A percentile compares a stretch with the other conserved stretches of the same genome.
phyloP scores from a whole-genome alignment of 2,113 vertebrate species.

The Brachyhypopomus gauderio region DNA sequence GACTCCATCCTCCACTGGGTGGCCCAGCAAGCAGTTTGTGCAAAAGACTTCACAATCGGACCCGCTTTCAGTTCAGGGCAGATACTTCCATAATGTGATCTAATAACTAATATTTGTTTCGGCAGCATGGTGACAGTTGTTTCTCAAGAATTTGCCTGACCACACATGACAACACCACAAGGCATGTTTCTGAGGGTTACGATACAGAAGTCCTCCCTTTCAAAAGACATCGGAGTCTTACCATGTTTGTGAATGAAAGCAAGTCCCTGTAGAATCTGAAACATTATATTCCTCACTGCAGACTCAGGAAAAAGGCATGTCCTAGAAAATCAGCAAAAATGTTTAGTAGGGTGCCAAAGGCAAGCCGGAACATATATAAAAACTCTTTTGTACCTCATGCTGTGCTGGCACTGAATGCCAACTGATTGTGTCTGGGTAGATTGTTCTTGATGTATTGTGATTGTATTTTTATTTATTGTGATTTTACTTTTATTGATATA shows the following conservation, averaged over 20 bases:
- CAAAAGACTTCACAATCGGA: too few species aligned
- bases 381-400: too few species aligned
- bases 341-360: too few species aligned
- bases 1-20: too few species aligned
- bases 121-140: not conserved
- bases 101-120: not conserved
- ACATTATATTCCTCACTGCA: constrained; percentile 97
- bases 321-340: constrained; percentile 72
- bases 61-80: not conserved
- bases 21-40: too few species aligned
- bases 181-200: not conserved
- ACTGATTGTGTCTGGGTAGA: too few species aligned
- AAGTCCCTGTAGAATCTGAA: constrained; percentile 97
- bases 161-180: not conserved
- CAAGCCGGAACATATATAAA: too few species aligned
- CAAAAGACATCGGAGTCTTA: constrained; percentile 71
- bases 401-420: too few species aligned
- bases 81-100: not conserved
- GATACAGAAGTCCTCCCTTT: not conserved
- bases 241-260: constrained; percentile 98
- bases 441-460: too few species aligned
- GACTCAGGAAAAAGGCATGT: constrained; percentile 95
- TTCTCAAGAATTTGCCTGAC: not conserved
- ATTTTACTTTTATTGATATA: too few species aligned
- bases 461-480: too few species aligned